A percentile compares a stretch with the other conserved stretches of the same genome.
Conservation (phyloP, 2,113 vertebrate species). For the Microcebus tavaratra region DNA sequence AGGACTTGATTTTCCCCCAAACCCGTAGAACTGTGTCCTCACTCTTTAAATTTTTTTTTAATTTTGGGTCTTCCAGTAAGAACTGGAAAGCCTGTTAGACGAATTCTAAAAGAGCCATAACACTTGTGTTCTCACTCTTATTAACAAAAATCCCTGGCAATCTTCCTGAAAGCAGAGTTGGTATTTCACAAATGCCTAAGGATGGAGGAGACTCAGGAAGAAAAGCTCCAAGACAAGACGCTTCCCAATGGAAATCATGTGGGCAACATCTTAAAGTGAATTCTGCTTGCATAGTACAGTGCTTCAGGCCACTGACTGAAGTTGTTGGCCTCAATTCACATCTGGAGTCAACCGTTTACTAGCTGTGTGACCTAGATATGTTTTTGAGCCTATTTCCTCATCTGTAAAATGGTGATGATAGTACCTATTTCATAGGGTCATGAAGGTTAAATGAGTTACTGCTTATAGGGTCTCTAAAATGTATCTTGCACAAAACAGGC, state of each 20-base stretch:
- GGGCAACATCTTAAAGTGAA: background rate
- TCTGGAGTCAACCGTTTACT: background rate
- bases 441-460: background rate
- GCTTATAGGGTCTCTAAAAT: background rate
- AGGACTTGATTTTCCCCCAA: background rate
- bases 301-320: background rate
- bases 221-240: background rate
- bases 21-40: background rate
- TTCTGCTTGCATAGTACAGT: background rate
- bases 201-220: background rate
- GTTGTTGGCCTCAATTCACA: background rate
- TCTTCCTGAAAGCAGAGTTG: background rate
- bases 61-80: no score
- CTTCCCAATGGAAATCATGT: background rate
- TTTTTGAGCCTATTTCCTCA: background rate
- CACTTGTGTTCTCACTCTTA: background rate
- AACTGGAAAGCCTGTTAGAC: no score
- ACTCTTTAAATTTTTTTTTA: no score
- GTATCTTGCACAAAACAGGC: background rate
- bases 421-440: background rate
- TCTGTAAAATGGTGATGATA: background rate
- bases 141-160: background rate
- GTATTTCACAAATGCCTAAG: background rate
- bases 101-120: no score
- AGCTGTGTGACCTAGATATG: background rate